Evolutionary conservation across 2,888 invertebrate genomes (phyloP), one percentile per base, ranked within the genome.

Genomic region (Caradrina clavipalpis): DNA sequence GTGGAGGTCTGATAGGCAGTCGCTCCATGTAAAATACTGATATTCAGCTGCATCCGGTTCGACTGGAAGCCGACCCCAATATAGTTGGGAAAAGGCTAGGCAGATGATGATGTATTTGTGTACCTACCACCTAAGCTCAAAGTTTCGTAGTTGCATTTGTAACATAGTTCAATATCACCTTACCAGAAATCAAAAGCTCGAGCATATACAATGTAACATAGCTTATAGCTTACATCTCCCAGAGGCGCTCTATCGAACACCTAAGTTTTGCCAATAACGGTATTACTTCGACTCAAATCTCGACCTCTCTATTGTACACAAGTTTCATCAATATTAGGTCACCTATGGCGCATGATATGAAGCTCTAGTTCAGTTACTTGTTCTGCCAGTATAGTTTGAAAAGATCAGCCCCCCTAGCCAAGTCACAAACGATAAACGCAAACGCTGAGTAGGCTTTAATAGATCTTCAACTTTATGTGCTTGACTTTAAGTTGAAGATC

Each of bases 271-370:
- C 35, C 66, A 59, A 55, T 66, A 72, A 22, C 49, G 19, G n/a
- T 59, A 54, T 71, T 72, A 72, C 58, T 65, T 71, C 42, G 71
- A 65, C 42, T 57, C 62, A 13, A 49, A n/a, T 15, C 22, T 22
- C 11, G 19, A 59, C 42, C 55, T 70, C 22, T 45, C 47, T 15
- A 50, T 65, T 54, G 56, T 35, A 5, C 31, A 71, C 53, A 63
- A 55, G 66, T 66, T 66, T 54, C 58, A 45, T 45, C 45, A 55
- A 66, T 72, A 71, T 65, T 50, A 58, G 17, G 66, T 59, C 31
- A 49, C 54, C 3, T 17, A 7, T 19, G 31, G 11, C 21, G n/a
- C 49, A 21, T 35, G 31, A 26, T 35, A 49, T 22, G n/a, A 50
- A 8, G 21, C 39, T 47, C 45, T 47, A 17, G 51, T 53, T 55